Conservation (phyloP, 2,113 vertebrate genomes). For the Notarius lentiginosus region DNA sequence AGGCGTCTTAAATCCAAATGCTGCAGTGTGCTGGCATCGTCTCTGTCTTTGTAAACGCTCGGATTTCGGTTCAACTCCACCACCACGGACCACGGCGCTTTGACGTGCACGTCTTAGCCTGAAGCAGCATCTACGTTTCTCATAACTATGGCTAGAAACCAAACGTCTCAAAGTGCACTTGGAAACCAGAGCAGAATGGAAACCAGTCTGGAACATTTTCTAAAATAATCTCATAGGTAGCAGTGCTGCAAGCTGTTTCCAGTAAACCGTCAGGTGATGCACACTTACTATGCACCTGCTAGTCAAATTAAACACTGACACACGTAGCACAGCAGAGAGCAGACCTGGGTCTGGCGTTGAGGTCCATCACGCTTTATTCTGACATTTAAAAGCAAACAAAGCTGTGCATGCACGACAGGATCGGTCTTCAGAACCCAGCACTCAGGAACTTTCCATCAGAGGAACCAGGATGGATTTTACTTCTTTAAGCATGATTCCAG, state of each 20-base stretch:
- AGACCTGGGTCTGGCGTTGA: constrained; percentile 12
- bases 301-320: background rate
- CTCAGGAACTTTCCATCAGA: background rate
- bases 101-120: background rate
- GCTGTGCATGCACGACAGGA: background rate
- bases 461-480: background rate
- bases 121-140: background rate
- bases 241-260: background rate
- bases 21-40: background rate
- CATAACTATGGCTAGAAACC: background rate
- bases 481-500: background rate
- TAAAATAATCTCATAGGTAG: background rate
- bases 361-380: constrained; percentile 31
- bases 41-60: background rate
- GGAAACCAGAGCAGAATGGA: background rate
- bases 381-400: background rate
- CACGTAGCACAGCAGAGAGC: background rate
- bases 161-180: background rate
- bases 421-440: background rate
- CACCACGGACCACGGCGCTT: background rate
- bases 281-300: background rate
- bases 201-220: background rate
- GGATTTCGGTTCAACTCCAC: background rate
- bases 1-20: background rate
- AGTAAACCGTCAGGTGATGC: background rate